These are phyloP conservation scores for Lophotis ruficrista DNA, from an alignment of 2,113 vertebrate species.

Conservation along the genomic window DNA sequence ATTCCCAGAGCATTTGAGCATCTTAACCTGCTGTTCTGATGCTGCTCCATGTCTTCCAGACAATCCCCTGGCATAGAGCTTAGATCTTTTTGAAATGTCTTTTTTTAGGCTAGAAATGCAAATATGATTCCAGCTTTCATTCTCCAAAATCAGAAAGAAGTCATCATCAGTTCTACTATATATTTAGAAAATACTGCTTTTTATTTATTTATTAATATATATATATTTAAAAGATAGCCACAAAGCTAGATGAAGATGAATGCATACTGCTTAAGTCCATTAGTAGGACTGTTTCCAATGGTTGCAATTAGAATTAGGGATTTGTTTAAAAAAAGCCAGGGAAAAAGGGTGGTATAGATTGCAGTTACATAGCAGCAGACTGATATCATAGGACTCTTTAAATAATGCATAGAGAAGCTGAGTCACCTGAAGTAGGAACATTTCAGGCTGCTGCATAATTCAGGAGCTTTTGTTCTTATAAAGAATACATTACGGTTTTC, in stretches of 20 bases:
- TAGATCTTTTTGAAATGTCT: not conserved
- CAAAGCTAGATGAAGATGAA: not conserved
- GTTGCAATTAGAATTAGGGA: not conserved
- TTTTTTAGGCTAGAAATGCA: slow-evolving; percentile 3
- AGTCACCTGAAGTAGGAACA: slow-evolving; percentile 27
- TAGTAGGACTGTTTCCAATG: not conserved
- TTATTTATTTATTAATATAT: too few species aligned
- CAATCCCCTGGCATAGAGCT: not conserved
- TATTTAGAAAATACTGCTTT: not conserved
- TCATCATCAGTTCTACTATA: not conserved
- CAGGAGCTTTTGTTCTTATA: not conserved
- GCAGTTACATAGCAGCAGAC: not conserved
- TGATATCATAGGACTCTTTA: not conserved
- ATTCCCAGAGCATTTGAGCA: not conserved
- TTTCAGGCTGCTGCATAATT: slow-evolving; percentile 16
- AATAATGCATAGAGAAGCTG: slow-evolving; percentile 22
- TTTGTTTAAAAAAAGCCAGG: not conserved
- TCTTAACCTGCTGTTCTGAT: not conserved
- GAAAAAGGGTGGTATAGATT: not conserved
- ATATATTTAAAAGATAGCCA: not conserved
- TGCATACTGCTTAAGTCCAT: not conserved
- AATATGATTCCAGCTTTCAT: not conserved
- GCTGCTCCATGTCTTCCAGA: not conserved
- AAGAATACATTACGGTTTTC: not conserved
- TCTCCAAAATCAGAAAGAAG: not conserved